Base-by-base conservation (phyloP, 1,140 invertebrate species). In the Philopotamus ludificatus region DNA sequence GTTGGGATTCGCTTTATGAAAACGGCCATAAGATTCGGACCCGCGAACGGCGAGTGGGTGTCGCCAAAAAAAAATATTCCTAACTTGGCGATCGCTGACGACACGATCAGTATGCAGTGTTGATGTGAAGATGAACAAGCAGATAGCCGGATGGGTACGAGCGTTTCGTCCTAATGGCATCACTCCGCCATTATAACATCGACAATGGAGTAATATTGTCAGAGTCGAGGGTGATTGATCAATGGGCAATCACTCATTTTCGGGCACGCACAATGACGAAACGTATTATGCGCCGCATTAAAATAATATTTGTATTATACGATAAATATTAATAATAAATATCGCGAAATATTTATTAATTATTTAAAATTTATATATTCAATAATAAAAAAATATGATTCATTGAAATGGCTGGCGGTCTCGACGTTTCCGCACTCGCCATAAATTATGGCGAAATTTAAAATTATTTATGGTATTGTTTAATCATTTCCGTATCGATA, bases 191-290 rank as follows among this genome's bases (percentile, higher is more conserved):
- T 57, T 57, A 42, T 57, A 57, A 57, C 54, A 57, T 57, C 34
- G 42, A 57, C 54, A 57, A 57, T 57, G 39, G 4, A 57, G 54
- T 57, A 57, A 57, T 57, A 57, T 57, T 57, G 54, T 57, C 54
- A 57, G 39, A 39, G 42, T 57, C 54, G 39, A 57, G 42, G 42
- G 54, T 57, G 54, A 57, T 57, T 57, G 54, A 57, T 57, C 54
- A 57, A 57, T 21, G 39, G 26, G 20, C 42, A 39, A 57, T 57
- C 54, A 57, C 42, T 57, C 54, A 57, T 57, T 42, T 57, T 42
- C 39, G 39, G 28, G 28, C 28, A 7, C 12, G 4, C 28, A 34
- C 28, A 34, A 34, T 34, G 28, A n/a, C n/a, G n/a, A n/a, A n/a
- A n/a, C 28, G 12, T 34, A 7, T 34, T 34, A 34, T 12, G 12